These are phyloP conservation scores for Xestia c-nigrum DNA, from an alignment of 2,888 invertebrate genomes.

Conservation along the genomic window DNA sequence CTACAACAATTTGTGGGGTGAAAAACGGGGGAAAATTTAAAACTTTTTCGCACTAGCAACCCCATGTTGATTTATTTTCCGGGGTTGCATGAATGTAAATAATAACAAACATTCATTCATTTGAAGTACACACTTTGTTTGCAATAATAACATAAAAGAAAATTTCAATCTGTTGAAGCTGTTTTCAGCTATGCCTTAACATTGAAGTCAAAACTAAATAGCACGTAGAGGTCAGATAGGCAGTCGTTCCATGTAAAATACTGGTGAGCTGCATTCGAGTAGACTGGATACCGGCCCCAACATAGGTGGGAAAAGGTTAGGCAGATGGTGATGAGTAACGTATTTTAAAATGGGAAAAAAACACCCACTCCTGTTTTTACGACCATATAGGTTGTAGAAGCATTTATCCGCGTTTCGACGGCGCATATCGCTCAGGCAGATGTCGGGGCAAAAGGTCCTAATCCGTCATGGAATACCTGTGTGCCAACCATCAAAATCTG, in stretches of 20 bases:
- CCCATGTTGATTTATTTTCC: slow-evolving; percentile 13
- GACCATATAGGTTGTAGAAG: not conserved
- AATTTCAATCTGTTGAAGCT: not conserved
- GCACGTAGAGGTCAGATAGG: too few relatives aligned
- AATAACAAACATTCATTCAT: slow-evolving; percentile 30
- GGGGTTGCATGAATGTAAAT: slow-evolving; percentile 22
- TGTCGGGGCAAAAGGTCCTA: not conserved
- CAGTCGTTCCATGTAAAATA: too few relatives aligned
- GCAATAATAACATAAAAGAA: slow-evolving; percentile 23
- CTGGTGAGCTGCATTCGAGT: too few relatives aligned
- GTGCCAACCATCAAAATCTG: not conserved
- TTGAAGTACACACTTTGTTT: slow-evolving; percentile 8
- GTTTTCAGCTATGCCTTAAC: not conserved
- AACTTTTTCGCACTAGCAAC: slow-evolving; percentile 48
- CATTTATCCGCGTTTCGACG: not conserved
- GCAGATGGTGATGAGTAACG: too few relatives aligned
- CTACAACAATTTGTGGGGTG: slow-evolving; percentile 54
- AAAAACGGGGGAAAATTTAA: slow-evolving; percentile 39
- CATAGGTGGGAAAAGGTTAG: too few relatives aligned
- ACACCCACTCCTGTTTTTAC: not conserved
- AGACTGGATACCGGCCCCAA: too few relatives aligned
- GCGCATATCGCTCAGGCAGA: too few relatives aligned
- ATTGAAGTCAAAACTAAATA: too few relatives aligned
- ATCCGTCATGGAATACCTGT: not conserved
- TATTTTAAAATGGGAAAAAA: not conserved